Evolutionary conservation across 2,888 invertebrate species (phyloP).

Genomic region (Platycnemis pennipes): DNA sequence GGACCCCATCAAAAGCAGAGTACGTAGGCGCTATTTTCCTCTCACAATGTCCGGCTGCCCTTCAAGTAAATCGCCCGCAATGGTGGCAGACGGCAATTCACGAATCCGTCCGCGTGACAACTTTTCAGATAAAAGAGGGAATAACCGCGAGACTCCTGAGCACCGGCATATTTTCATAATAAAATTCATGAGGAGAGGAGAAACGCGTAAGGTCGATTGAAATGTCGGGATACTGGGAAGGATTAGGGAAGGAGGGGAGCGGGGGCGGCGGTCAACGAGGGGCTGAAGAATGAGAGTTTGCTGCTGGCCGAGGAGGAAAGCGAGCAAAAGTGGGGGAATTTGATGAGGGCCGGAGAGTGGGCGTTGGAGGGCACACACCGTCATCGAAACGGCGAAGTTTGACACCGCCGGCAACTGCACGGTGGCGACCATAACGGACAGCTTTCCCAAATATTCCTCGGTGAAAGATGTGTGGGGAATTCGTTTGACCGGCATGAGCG

Average conservation of each 20-base stretch:
- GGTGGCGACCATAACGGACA: not conserved
- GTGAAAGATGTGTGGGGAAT: not conserved
- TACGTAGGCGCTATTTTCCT: too few relatives aligned
- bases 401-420: not conserved
- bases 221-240: not conserved
- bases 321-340: too few relatives aligned
- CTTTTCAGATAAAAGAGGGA: too few relatives aligned
- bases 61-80: too few relatives aligned
- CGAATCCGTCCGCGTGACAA: too few relatives aligned
- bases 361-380: not conserved
- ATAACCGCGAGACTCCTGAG: too few relatives aligned
- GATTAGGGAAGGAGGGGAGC: too few relatives aligned
- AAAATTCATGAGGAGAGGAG: not conserved
- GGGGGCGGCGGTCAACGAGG: not conserved
- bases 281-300: not conserved
- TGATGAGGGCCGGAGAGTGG: too few relatives aligned
- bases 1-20: too few relatives aligned
- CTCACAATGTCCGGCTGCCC: too few relatives aligned
- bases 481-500: not conserved
- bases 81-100: too few relatives aligned
- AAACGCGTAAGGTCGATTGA: not conserved
- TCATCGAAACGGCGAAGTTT: not conserved
- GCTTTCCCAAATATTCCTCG: not conserved
- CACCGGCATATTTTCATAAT: too few relatives aligned
- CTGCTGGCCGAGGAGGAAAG: not conserved